Percentiles rank a stretch among this genome's conserved stretches.
phyloP scores from a whole-genome alignment of 1,140 invertebrate species.

The Octopus sinensis region DNA sequence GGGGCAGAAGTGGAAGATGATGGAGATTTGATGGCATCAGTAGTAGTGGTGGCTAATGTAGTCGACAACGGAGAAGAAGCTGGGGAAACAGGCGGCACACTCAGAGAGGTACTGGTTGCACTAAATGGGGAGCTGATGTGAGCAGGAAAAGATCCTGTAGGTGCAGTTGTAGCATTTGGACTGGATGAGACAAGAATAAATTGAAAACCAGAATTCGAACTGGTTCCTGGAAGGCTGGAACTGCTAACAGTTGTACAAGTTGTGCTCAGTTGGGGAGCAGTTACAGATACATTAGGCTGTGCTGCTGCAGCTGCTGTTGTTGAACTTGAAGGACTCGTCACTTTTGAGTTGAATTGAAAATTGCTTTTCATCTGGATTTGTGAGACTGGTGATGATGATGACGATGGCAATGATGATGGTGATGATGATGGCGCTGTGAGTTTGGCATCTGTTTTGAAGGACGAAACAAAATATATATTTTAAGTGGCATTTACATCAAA shows the following conservation, averaged over 20 bases:
- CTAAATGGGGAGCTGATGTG: no score
- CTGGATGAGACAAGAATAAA: no score
- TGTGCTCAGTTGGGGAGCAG: not conserved
- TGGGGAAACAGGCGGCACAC: not conserved
- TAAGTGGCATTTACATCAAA: no score
- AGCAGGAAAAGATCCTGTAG: no score
- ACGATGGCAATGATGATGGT: not conserved
- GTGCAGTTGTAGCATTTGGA: no score
- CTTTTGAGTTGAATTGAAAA: not conserved
- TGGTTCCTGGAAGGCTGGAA: no score
- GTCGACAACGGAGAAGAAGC: not conserved
- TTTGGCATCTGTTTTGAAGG: no score
- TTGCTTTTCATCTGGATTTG: no score
- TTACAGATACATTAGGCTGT: not conserved
- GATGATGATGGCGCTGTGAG: not conserved
- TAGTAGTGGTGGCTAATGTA: slow-evolving; percentile 1
- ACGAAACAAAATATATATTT: no score
- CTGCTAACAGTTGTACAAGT: no score
- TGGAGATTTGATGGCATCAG: not conserved
- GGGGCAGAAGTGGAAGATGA: not conserved
- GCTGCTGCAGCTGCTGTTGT: not conserved
- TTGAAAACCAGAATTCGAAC: no score
- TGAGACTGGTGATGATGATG: not conserved
- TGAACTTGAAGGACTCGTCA: not conserved
- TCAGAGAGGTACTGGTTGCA: no score